Conservation (phyloP, 37 sponge, comb jelly and placozoan genomes). For the Petrosia ficiformis region DNA sequence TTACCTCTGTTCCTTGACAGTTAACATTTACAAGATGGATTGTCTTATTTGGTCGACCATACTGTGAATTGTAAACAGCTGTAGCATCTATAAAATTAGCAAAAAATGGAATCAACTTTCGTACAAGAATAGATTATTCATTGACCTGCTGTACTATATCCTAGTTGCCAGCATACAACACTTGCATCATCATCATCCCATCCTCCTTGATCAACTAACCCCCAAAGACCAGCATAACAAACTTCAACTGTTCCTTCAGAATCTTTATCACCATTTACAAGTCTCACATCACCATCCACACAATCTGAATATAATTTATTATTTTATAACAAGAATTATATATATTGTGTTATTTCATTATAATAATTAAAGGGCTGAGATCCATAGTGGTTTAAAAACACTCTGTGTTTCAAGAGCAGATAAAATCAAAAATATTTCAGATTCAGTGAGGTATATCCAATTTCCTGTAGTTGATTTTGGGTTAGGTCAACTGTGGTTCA, state of each 20-base stretch:
- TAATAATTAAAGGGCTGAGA: no score
- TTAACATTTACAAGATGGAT: background rate
- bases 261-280: background rate
- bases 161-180: background rate
- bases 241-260: background rate
- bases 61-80: background rate
- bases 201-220: background rate
- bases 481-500: no score
- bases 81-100: background rate
- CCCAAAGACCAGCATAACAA: background rate
- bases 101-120: background rate
- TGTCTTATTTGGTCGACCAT: background rate
- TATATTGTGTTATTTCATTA: no score
- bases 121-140: background rate
- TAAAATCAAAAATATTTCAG: no score
- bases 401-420: no score
- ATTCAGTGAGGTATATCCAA: no score
- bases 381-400: no score
- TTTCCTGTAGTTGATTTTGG: no score
- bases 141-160: background rate
- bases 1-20: background rate
- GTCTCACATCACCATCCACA: background rate
- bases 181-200: background rate
- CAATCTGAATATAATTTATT: background rate
- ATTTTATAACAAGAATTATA: no score